Base-by-base conservation (phyloP, 2,113 vertebrate species). In the Archocentrus centrarchus region DNA sequence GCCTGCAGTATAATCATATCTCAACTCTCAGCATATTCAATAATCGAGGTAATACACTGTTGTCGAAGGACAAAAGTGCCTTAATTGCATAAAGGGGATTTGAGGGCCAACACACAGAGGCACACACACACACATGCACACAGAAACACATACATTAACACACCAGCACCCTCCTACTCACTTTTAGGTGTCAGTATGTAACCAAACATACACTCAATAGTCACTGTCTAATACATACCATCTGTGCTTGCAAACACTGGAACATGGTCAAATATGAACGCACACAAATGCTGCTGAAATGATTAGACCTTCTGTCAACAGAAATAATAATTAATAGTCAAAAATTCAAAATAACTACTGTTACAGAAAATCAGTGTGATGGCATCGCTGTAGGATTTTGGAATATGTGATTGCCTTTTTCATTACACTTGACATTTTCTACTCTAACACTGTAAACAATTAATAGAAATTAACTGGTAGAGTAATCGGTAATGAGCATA, bases 51-150 rank as follows among this genome's bases (percentile, higher is more conserved):
- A 88, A 88, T 86, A 82, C 20, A 32, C 68, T 81, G 85, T 81
- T 89, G 86, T 90, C 30, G 5, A 84, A 87, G 79, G 85, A 92
- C 80, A 89, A 81, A 93, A 89, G 79, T 75, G 59, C 60, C 64
- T 81, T 93, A 90, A 94, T 92, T 88, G 88, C 79, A 91, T 80
- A 80, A 90, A 92, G 80, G 39, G 32, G 22, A 82, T 88, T 89
- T 57, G 50, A 78, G 64, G 61, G 81, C 75, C 8, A 47, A 70
- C 7, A 20, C 75, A 60, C 6, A 61, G 15, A 63, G 17, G 5
- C n/a, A 35, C 63, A 64, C 44, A 35, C 63, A 64, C 44, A 80
- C 4, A 14, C 50, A 41, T 32, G 62, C 63, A 77, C 39, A 75
- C 58, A 78, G 11, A 85, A 7, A 62, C 60, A 66, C 41, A 85